Conservation (phyloP, 2,113 vertebrate species). For the Donacobius atricapilla region DNA sequence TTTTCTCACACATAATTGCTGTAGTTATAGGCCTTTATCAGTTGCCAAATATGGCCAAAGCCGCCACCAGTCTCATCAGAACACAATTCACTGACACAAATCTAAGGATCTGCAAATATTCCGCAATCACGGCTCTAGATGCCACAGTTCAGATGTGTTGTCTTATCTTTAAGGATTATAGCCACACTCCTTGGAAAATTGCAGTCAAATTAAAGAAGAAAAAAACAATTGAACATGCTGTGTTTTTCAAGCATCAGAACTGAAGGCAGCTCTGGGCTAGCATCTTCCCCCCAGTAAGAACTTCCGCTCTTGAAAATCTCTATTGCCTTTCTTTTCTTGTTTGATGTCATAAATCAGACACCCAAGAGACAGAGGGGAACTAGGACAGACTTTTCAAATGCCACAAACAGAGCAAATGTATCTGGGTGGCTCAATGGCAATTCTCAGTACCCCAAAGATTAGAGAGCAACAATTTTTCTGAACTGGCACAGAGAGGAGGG, state of each 20-base stretch:
- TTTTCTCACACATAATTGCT: background rate
- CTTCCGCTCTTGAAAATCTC: background rate
- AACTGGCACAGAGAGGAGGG: background rate
- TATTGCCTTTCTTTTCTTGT: background rate
- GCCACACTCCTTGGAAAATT: background rate
- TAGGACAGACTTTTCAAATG: slow-evolving; percentile 30
- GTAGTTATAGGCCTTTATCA: background rate
- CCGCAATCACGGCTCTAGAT: background rate
- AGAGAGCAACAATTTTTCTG: background rate
- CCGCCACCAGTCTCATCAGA: background rate
- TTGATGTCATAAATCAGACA: background rate
- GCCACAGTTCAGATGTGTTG: background rate
- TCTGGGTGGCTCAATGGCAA: background rate
- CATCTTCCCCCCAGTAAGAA: background rate
- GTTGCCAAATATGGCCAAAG: background rate
- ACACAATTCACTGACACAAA: background rate
- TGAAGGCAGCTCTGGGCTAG: background rate
- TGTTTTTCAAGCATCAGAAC: background rate
- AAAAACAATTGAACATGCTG: background rate
- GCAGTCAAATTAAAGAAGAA: background rate
- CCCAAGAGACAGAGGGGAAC: background rate
- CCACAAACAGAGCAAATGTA: background rate
- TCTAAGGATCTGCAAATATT: background rate
- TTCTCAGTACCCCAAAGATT: slow-evolving; percentile 4
- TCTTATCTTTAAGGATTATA: background rate